phyloP scores from a whole-genome alignment of 1,140 invertebrate species.

The Elymnias hypermnestra region DNA sequence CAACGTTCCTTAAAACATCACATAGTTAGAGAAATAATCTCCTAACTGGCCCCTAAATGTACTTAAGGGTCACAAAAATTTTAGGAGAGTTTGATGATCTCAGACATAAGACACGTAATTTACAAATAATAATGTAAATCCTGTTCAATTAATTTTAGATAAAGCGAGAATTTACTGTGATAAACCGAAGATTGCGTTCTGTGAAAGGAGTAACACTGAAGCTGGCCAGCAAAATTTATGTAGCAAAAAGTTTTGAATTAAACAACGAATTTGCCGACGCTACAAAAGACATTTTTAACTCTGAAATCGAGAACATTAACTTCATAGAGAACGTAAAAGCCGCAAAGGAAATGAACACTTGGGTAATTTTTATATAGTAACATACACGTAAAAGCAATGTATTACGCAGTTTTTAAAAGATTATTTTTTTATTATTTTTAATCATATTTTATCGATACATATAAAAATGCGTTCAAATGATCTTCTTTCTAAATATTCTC shows the following conservation, averaged over 20 bases:
- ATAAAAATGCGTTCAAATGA: too few relatives aligned
- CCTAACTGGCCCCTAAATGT: too few relatives aligned
- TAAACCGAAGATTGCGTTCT: constrained; percentile 24
- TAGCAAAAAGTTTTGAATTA: constrained; percentile 26
- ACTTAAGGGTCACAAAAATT: too few relatives aligned
- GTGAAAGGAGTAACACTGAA: constrained; percentile 26
- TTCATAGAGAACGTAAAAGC: constrained; percentile 33
- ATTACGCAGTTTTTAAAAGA: not conserved
- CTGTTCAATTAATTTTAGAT: too few relatives aligned
- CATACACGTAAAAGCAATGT: not conserved
- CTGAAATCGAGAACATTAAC: constrained; percentile 37
- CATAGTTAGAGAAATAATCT: too few relatives aligned
- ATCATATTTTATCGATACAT: not conserved
- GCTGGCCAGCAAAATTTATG: constrained; percentile 30
- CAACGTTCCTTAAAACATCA: too few relatives aligned
- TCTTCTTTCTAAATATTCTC: too few relatives aligned
- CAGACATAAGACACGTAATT: too few relatives aligned
- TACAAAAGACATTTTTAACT: constrained; percentile 26
- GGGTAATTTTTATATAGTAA: constrained; percentile 69
- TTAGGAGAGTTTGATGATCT: too few relatives aligned
- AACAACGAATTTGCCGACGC: constrained; percentile 26
- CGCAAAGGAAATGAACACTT: constrained; percentile 48
- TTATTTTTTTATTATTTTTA: not conserved
- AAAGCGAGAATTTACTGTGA: constrained; percentile 24
- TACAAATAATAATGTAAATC: too few relatives aligned